These are phyloP conservation scores for Cirrhinus molitorella DNA, from an alignment of 2,797 vertebrate genomes.

Conservation along the genomic window DNA sequence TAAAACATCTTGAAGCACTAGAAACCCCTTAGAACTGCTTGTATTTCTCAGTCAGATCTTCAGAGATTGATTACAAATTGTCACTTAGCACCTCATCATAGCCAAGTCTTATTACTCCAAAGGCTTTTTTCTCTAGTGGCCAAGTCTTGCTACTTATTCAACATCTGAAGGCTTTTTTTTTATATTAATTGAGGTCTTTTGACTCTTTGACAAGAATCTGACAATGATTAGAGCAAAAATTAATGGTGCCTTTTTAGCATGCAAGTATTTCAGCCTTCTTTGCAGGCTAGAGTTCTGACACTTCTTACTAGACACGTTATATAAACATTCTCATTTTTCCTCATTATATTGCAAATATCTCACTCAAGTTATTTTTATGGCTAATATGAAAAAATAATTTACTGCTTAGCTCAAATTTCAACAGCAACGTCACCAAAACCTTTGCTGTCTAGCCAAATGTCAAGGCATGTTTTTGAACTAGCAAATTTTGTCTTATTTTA, in stretches of 20 bases:
- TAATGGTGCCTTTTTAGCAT: conserved; percentile 69
- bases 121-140: conserved; percentile 30
- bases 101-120: conserved; percentile 69
- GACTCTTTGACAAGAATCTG: conserved; percentile 70
- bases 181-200: conserved; percentile 62
- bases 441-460: conserved; percentile 17
- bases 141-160: conserved; percentile 60
- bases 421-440: background rate
- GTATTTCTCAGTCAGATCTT: conserved; percentile 5
- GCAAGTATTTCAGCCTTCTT: conserved; percentile 61
- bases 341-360: conserved; percentile 36
- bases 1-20: conserved; percentile 19
- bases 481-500: conserved; percentile 27
- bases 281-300: conserved; percentile 65
- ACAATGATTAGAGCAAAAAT: conserved; percentile 77
- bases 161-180: conserved; percentile 47
- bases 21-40: conserved; percentile 34
- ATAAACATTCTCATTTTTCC: conserved; percentile 46
- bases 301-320: conserved; percentile 70
- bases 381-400: background rate
- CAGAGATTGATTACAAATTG: conserved; percentile 59
- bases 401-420: conserved; percentile 16
- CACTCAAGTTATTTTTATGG: conserved; percentile 18
- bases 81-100: conserved; percentile 67
- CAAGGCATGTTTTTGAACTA: conserved; percentile 4